phyloP scores from a whole-genome alignment of 2,888 invertebrate species.

The Onchidella celtica region DNA sequence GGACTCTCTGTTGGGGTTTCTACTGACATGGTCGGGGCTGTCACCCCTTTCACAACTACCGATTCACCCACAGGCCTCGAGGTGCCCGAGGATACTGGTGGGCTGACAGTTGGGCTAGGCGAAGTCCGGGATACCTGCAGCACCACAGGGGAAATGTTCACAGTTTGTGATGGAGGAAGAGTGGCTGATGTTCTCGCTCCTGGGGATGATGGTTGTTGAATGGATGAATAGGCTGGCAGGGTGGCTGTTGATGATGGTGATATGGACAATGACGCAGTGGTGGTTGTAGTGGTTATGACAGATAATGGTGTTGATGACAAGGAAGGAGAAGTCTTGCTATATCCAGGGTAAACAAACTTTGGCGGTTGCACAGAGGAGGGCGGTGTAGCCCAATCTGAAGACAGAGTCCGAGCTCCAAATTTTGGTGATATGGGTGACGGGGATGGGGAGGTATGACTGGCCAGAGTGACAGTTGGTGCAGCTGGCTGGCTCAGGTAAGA shows the following conservation, averaged over 20 bases:
- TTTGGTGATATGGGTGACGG: conserved; percentile 63
- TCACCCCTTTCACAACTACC: background rate
- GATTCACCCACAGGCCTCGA: background rate
- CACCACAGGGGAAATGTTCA: conserved; percentile 42
- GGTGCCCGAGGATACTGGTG: background rate
- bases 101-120: background rate
- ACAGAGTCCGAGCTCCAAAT: conserved; percentile 64
- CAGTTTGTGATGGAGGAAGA: conserved; percentile 41
- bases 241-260: conserved; percentile 39
- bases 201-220: conserved; percentile 18
- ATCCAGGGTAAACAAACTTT: conserved; percentile 74
- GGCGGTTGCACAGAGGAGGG: conserved; percentile 73
- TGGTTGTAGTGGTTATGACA: conserved; percentile 25
- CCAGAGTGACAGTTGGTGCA: conserved; percentile 39
- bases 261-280: conserved; percentile 30
- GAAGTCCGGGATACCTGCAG: conserved; percentile 36
- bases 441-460: conserved; percentile 42
- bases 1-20: conserved; percentile 27
- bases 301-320: conserved; percentile 23
- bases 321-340: conserved; percentile 60
- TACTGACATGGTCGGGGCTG: background rate
- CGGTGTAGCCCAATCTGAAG: conserved; percentile 71
- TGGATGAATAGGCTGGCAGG: conserved; percentile 24
- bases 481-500: conserved; percentile 55
- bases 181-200: conserved; percentile 25